Percentiles rank a stretch among this genome's conserved stretches.
These are phyloP conservation scores for Anthrax anthrax DNA, from an alignment of 2,888 invertebrate species.

Conservation along the genomic window DNA sequence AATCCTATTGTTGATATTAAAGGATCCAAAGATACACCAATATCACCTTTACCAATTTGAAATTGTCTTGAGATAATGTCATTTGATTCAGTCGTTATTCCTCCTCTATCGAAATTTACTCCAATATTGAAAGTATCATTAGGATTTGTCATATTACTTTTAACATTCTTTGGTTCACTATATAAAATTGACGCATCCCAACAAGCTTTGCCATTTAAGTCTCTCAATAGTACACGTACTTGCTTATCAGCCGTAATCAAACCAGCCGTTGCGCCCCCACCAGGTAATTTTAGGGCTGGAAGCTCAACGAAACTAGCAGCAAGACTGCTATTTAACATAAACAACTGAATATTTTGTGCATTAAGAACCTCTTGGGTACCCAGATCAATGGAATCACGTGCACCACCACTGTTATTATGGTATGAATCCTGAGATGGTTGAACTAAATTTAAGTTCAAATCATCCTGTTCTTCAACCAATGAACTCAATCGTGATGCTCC, in stretches of 20 bases:
- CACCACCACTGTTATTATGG: neutral
- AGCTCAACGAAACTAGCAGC: slow-evolving; percentile 82
- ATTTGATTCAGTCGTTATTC: neutral
- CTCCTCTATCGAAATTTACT: neutral
- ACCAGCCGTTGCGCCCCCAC: slow-evolving; percentile 61
- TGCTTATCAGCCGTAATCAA: slow-evolving; percentile 66
- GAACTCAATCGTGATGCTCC: slow-evolving; percentile 81
- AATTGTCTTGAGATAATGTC: slow-evolving; percentile 5
- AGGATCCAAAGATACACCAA: slow-evolving; percentile 18
- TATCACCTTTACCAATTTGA: slow-evolving; percentile 11
- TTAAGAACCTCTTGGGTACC: slow-evolving; percentile 65
- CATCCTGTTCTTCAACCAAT: slow-evolving; percentile 83
- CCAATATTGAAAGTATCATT: neutral
- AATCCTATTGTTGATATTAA: slow-evolving; percentile 37
- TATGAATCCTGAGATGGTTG: slow-evolving; percentile 2
- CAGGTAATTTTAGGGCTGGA: slow-evolving; percentile 67
- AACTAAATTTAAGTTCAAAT: slow-evolving; percentile 36
- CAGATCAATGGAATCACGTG: slow-evolving; percentile 44
- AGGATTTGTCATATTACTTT: neutral
- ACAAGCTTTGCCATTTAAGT: slow-evolving; percentile 85
- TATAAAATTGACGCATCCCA: slow-evolving; percentile 92
- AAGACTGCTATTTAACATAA: slow-evolving; percentile 70
- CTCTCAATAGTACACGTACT: slow-evolving; percentile 75
- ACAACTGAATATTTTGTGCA: slow-evolving; percentile 71
- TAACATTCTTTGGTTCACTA: slow-evolving; percentile 44